These are phyloP conservation scores for Bombus polaris DNA, from an alignment of 1,140 invertebrate genomes.

Conservation along the genomic window DNA sequence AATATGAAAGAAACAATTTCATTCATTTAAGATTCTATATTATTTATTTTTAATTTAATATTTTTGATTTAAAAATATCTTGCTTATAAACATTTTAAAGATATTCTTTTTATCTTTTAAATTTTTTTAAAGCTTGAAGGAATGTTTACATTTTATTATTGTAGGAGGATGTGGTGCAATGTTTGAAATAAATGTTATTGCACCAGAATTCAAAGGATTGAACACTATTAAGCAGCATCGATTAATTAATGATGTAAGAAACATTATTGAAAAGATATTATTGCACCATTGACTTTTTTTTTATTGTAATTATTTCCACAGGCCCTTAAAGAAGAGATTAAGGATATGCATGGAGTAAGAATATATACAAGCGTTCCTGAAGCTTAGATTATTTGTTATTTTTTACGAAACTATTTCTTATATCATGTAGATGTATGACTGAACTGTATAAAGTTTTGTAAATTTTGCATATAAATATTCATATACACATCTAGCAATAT, in stretches of 20 bases:
- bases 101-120: neutral
- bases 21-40: neutral
- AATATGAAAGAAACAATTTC: neutral
- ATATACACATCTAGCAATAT: neutral
- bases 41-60: neutral
- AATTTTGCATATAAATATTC: constrained; percentile 32
- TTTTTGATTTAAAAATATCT: neutral
- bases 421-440: neutral
- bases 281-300: neutral
- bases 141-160: constrained; percentile 57
- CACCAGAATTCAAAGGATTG: constrained; percentile 90
- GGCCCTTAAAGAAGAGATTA: constrained; percentile 90
- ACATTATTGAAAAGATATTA: neutral
- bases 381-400: constrained; percentile 51
- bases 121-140: neutral
- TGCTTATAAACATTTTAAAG: neutral
- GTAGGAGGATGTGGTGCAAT: constrained; percentile 93
- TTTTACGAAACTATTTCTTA: constrained; percentile 1
- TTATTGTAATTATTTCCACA: constrained; percentile 77
- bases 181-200: constrained; percentile 91
- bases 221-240: constrained; percentile 91
- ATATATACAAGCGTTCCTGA: constrained; percentile 86
- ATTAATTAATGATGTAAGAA: constrained; percentile 87
- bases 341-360: constrained; percentile 92
- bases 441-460: constrained; percentile 36